phyloP scores from a whole-genome alignment of 2,888 invertebrate species.

The Eupithecia pulchellata region DNA sequence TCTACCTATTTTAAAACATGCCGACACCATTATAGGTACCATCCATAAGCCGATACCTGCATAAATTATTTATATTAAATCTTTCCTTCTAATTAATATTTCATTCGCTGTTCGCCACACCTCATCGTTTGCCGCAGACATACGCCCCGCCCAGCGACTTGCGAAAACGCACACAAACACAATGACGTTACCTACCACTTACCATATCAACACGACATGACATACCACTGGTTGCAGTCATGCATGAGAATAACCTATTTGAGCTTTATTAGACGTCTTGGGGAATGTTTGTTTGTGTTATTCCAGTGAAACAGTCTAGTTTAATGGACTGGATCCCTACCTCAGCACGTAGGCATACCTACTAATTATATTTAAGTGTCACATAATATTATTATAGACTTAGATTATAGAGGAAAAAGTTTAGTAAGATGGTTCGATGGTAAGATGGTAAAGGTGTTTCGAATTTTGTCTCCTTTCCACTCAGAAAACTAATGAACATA shows the following conservation, averaged over 20 bases:
- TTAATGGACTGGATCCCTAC: not conserved
- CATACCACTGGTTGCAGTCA: slow-evolving; percentile 15
- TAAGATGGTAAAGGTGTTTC: too few relatives aligned
- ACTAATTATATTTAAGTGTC: too few relatives aligned
- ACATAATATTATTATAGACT: too few relatives aligned
- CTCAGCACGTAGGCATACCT: too few relatives aligned
- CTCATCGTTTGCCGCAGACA: slow-evolving; percentile 35
- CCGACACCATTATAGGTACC: too few relatives aligned
- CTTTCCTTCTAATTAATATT: slow-evolving; percentile 35
- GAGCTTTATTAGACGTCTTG: slow-evolving; percentile 4
- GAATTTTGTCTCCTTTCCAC: too few relatives aligned
- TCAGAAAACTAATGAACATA: too few relatives aligned
- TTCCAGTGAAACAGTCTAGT: not conserved
- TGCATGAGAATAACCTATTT: slow-evolving; percentile 20
- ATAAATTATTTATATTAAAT: slow-evolving; percentile 11
- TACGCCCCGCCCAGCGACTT: slow-evolving; percentile 41
- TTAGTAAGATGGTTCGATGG: too few relatives aligned
- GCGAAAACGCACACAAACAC: slow-evolving; percentile 36
- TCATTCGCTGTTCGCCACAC: slow-evolving; percentile 37
- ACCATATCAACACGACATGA: slow-evolving; percentile 26
- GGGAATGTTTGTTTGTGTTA: not conserved
- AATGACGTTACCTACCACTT: slow-evolving; percentile 30
- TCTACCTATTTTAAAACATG: not conserved
- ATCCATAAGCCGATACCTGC: not conserved
- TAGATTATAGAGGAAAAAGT: too few relatives aligned